A percentile compares a stretch with the other conserved stretches of the same genome.
Conservation (phyloP, 53 echinoderm and acorn worm genomes). For the Paracentrotus lividus region DNA sequence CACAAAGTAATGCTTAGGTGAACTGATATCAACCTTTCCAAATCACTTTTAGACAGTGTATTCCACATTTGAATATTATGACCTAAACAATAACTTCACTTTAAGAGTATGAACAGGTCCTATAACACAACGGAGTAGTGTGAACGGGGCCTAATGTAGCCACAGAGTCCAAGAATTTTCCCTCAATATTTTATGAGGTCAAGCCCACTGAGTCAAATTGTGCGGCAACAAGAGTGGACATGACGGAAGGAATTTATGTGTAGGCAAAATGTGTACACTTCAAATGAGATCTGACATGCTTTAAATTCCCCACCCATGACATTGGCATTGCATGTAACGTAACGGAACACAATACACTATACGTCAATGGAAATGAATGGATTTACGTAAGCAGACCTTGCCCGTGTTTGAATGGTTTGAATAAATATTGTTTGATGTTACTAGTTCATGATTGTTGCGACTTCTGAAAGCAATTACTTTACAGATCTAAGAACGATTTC, state of each 20-base stretch:
- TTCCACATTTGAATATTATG: too few species aligned
- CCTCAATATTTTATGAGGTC: slow-evolving; percentile 52
- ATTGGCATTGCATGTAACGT: background rate
- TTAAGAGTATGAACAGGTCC: background rate
- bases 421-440: background rate
- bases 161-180: slow-evolving; percentile 31
- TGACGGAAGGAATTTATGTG: slow-evolving; percentile 31
- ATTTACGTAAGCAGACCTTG: background rate
- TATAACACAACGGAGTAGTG: background rate
- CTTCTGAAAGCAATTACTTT: too few species aligned
- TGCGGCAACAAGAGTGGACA: background rate
- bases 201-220: slow-evolving; percentile 39
- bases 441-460: background rate
- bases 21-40: too few species aligned
- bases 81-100: too few species aligned
- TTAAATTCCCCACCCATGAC: background rate
- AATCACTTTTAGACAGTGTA: too few species aligned
- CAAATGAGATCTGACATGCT: slow-evolving; percentile 42
- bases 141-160: slow-evolving; percentile 15
- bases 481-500: too few species aligned
- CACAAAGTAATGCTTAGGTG: too few species aligned
- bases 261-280: slow-evolving; percentile 23
- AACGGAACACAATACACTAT: background rate
- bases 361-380: background rate
- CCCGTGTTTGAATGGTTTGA: background rate